Percentiles rank a stretch among this genome's conserved stretches.
Conservation (phyloP, 1,140 invertebrate species). For the Drosophila micromelanica region DNA sequence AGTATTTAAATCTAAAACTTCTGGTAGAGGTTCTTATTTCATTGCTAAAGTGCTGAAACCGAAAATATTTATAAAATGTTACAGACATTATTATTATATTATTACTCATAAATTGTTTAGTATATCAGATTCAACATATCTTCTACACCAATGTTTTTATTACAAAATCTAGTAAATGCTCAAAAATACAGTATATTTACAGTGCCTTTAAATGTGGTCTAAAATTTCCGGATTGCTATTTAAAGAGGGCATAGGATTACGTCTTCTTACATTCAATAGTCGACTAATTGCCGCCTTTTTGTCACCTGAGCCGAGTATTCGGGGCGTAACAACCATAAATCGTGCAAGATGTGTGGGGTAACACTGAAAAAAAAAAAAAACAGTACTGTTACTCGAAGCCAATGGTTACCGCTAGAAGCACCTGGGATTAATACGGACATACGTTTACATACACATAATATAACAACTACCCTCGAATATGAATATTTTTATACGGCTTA, state of each 20-base stretch:
- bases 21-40: no score
- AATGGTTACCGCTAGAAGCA: conserved; percentile 28
- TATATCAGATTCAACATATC: no score
- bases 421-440: conserved; percentile 13
- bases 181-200: no score
- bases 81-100: no score
- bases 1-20: no score
- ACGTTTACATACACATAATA: neutral
- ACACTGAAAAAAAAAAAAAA: conserved; percentile 8
- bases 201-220: neutral
- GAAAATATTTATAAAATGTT: no score
- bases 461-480: conserved; percentile 22
- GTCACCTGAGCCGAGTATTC: conserved; percentile 19
- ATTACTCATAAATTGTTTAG: no score
- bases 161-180: no score
- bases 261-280: conserved; percentile 4
- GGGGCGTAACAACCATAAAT: neutral
- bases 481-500: neutral
- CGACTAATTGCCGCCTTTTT: conserved; percentile 28
- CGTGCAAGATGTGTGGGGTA: conserved; percentile 16
- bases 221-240: neutral
- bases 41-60: no score
- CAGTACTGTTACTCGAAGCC: conserved; percentile 18
- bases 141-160: neutral
- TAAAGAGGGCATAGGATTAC: conserved; percentile 4